These are phyloP conservation scores for Poeciliopsis prolifica DNA, from an alignment of 2,113 vertebrate genomes.

Conservation along the genomic window DNA sequence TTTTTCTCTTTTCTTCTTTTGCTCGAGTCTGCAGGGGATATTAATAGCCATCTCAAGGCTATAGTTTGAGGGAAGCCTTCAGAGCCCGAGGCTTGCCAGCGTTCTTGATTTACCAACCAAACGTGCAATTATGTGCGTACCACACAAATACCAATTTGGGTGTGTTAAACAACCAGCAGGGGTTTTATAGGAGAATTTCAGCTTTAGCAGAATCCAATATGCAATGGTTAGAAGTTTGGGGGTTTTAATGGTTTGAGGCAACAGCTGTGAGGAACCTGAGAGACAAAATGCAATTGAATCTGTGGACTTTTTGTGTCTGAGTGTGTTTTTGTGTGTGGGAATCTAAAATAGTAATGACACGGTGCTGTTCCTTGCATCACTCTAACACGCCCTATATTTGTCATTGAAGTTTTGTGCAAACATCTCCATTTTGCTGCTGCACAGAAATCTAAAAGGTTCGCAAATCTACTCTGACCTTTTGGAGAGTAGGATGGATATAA, in stretches of 20 bases:
- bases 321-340: constrained; percentile 35
- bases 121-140: constrained; percentile 80
- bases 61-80: constrained; percentile 80
- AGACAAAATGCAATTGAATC: constrained; percentile 21
- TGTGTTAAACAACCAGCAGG: constrained; percentile 78
- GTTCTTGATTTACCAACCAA: constrained; percentile 81
- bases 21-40: constrained; percentile 77
- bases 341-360: constrained; percentile 69
- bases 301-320: constrained; percentile 1
- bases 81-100: constrained; percentile 74
- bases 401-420: constrained; percentile 50
- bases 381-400: constrained; percentile 64
- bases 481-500: background rate
- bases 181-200: constrained; percentile 65
- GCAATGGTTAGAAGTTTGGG: constrained; percentile 44
- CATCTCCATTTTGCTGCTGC: constrained; percentile 39
- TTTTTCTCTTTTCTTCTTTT: constrained; percentile 45
- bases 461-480: constrained; percentile 20
- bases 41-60: constrained; percentile 80
- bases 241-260: constrained; percentile 52
- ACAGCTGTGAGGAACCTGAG: constrained; percentile 39
- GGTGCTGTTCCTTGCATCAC: constrained; percentile 41
- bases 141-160: constrained; percentile 83
- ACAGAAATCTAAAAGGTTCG: constrained; percentile 27
- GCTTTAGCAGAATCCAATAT: constrained; percentile 50